A percentile compares a stretch with the other conserved stretches of the same genome.
These are phyloP conservation scores for Halcyon chelicuti DNA, from an alignment of 2,797 vertebrate genomes.

Conservation along the genomic window DNA sequence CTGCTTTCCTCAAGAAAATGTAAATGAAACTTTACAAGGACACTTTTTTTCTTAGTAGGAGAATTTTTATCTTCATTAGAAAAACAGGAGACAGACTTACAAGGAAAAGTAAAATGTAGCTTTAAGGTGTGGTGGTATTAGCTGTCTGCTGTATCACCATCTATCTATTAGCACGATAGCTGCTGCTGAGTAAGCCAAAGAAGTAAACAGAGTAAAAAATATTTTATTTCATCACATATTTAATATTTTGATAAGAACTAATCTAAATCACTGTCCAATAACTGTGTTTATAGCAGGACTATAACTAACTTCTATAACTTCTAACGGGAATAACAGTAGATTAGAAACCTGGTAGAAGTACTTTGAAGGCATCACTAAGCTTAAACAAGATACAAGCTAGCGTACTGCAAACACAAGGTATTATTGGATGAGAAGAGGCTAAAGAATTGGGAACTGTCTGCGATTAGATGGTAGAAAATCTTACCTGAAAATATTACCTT, in stretches of 20 bases:
- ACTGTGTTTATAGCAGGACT: not conserved
- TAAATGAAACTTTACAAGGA: slow-evolving; percentile 1
- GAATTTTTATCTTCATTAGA: too few relatives aligned
- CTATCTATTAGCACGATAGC: not conserved
- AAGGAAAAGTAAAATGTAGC: not conserved
- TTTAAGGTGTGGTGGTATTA: not conserved
- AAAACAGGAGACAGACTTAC: not conserved
- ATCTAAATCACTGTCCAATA: not conserved
- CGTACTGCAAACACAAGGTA: not conserved
- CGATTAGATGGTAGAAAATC: not conserved
- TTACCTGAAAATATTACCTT: not conserved
- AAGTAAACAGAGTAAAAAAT: not conserved
- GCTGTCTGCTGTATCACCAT: not conserved
- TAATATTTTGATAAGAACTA: not conserved
- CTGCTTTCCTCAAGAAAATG: not conserved
- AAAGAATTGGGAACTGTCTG: not conserved
- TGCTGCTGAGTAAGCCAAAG: not conserved
- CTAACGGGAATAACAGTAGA: not conserved
- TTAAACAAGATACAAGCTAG: not conserved
- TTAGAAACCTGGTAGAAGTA: not conserved
- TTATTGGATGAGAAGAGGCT: not conserved
- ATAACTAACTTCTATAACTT: too few relatives aligned
- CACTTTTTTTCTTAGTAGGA: not conserved
- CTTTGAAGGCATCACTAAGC: not conserved
- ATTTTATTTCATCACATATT: not conserved